Evolutionary conservation across 2,113 vertebrate species (phyloP).

Genomic region (Orientallactaga bullata): DNA sequence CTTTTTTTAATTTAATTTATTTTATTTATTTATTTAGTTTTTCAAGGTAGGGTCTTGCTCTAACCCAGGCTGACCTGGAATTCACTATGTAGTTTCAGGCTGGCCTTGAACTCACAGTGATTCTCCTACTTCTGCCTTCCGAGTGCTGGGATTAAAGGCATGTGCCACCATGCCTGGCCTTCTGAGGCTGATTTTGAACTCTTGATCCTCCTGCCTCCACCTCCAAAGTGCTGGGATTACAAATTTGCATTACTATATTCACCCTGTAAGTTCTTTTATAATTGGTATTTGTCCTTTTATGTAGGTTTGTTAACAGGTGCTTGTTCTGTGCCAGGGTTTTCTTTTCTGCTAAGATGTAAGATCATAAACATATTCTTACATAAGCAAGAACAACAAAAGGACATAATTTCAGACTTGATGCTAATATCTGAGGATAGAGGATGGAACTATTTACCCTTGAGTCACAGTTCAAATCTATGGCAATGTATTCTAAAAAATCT

Average conservation of each 20-base stretch:
- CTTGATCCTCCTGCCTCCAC: too few species aligned
- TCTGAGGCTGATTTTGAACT: background rate
- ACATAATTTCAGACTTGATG: conserved; percentile 36
- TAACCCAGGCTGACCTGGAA: too few species aligned
- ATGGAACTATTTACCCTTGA: conserved; percentile 45
- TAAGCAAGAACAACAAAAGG: conserved; percentile 12
- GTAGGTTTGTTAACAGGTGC: background rate
- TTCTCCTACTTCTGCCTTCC: too few species aligned
- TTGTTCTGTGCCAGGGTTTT: conserved; percentile 16
- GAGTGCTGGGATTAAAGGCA: too few species aligned
- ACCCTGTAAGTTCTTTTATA: conserved; percentile 43
- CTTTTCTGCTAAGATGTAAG: conserved; percentile 44
- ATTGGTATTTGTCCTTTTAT: conserved; percentile 16
- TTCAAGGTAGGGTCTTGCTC: too few species aligned
- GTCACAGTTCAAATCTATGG: conserved; percentile 45
- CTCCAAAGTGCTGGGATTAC: background rate
- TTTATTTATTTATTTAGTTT: too few species aligned
- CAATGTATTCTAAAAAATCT: conserved; percentile 23
- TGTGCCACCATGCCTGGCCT: too few species aligned
- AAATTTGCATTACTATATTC: background rate
- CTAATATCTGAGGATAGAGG: conserved; percentile 2
- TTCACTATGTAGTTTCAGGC: too few species aligned
- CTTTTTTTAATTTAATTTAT: too few species aligned
- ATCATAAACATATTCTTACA: background rate
- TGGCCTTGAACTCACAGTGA: too few species aligned